phyloP scores from a whole-genome alignment of 2,113 vertebrate species.

The Camelus dromedarius region DNA sequence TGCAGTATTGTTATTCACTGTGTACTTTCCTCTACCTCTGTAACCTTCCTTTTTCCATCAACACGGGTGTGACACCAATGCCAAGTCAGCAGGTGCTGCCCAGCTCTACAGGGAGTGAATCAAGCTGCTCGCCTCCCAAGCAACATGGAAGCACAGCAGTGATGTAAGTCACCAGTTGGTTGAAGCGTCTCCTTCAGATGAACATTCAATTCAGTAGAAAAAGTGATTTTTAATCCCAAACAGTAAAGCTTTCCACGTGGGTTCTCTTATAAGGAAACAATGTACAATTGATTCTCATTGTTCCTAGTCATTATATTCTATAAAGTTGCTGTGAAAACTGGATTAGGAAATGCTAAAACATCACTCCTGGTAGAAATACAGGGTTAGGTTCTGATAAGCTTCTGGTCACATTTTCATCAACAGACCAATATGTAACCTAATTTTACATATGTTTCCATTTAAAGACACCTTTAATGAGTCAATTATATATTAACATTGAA shows the following conservation, averaged over 20 bases:
- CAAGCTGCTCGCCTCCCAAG: constrained; percentile 90
- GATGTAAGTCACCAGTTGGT: constrained; percentile 86
- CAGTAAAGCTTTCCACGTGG: background rate
- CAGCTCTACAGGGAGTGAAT: constrained; percentile 93
- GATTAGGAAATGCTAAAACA: background rate
- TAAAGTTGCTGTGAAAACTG: background rate
- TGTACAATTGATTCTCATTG: background rate
- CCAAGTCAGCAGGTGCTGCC: constrained; percentile 93
- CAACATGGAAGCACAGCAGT: constrained; percentile 91
- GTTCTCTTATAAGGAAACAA: background rate
- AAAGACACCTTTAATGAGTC: background rate
- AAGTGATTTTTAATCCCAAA: background rate
- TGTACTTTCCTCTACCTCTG: background rate
- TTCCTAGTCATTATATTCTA: background rate
- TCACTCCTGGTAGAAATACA: background rate
- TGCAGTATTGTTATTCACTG: background rate
- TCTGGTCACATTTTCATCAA: background rate
- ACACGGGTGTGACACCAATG: constrained; percentile 90
- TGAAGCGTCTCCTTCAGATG: background rate
- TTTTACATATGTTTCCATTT: background rate
- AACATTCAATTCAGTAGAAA: background rate
- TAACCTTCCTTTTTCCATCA: constrained; percentile 93
- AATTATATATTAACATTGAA: background rate
- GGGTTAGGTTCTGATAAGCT: background rate
- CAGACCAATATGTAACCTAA: background rate